phyloP scores from a whole-genome alignment of 1,140 invertebrate species.

The Rhagoletis pomonella region DNA sequence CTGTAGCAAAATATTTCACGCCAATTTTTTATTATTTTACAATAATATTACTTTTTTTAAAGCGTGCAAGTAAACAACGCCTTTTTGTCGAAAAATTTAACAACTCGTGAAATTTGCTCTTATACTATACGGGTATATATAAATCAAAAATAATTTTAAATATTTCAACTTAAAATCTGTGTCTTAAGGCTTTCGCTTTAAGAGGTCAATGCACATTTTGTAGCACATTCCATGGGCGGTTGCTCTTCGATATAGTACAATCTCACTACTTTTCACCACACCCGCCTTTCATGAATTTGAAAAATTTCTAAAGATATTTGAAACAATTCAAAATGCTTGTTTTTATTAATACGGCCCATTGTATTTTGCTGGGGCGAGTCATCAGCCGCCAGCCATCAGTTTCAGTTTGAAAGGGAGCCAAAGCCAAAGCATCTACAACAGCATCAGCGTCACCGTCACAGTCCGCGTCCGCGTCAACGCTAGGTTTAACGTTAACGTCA shows the following conservation, averaged over 20 bases:
- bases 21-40: too few species aligned
- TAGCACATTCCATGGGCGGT: not conserved
- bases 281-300: not conserved
- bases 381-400: constrained; percentile 27
- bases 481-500: not conserved
- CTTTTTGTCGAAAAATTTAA: too few species aligned
- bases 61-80: not conserved
- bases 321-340: constrained; percentile 35
- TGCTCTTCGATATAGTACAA: not conserved
- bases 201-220: constrained; percentile 36
- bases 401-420: constrained; percentile 18
- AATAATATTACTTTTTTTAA: not conserved
- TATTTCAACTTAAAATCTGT: not conserved
- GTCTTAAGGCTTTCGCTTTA: not conserved
- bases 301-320: constrained; percentile 34
- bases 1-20: too few species aligned
- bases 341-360: not conserved
- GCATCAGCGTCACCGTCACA: not conserved
- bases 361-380: not conserved
- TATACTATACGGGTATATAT: too few species aligned
- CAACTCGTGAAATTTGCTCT: too few species aligned
- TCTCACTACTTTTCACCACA: not conserved
- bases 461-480: not conserved
- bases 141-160: too few species aligned
- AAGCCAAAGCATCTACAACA: constrained; percentile 15